phyloP scores from a whole-genome alignment of 2,113 vertebrate genomes.

The Origma solitaria region DNA sequence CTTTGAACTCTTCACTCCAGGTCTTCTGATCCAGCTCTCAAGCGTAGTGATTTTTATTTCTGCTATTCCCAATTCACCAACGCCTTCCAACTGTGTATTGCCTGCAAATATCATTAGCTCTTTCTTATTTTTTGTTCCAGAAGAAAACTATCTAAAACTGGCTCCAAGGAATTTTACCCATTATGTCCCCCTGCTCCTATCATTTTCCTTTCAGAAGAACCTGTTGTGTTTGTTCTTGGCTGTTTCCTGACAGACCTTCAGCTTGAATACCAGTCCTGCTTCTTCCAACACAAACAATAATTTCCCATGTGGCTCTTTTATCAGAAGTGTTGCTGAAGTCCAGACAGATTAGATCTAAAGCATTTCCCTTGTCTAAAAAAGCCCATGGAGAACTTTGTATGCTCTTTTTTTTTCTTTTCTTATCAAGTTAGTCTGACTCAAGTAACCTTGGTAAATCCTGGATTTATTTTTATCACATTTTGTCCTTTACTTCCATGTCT shows the following conservation, averaged over 20 bases:
- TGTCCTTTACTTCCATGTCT: neutral
- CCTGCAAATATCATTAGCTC: conserved; percentile 15
- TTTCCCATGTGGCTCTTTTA: conserved; percentile 52
- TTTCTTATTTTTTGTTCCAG: conserved; percentile 8
- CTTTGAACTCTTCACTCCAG: conserved; percentile 1
- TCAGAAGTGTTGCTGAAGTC: conserved; percentile 54
- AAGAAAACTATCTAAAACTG: conserved; percentile 7
- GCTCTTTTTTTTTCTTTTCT: neutral
- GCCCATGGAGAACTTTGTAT: conserved; percentile 14
- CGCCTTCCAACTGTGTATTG: neutral
- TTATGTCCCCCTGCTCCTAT: neutral
- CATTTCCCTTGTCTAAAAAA: conserved; percentile 60
- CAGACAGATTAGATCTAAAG: conserved; percentile 65
- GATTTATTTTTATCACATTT: neutral
- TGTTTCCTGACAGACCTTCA: conserved; percentile 46
- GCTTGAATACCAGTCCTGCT: neutral
- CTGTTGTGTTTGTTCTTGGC: conserved; percentile 44
- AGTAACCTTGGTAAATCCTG: conserved; percentile 24
- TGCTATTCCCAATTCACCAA: neutral
- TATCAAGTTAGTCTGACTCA: neutral
- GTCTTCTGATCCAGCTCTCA: neutral
- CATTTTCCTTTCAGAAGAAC: conserved; percentile 46
- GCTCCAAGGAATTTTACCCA: conserved; percentile 15
- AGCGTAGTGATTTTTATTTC: neutral
- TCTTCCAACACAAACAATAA: conserved; percentile 55